Conservation (phyloP, 1,140 invertebrate genomes). For the Drosophila rufa region DNA sequence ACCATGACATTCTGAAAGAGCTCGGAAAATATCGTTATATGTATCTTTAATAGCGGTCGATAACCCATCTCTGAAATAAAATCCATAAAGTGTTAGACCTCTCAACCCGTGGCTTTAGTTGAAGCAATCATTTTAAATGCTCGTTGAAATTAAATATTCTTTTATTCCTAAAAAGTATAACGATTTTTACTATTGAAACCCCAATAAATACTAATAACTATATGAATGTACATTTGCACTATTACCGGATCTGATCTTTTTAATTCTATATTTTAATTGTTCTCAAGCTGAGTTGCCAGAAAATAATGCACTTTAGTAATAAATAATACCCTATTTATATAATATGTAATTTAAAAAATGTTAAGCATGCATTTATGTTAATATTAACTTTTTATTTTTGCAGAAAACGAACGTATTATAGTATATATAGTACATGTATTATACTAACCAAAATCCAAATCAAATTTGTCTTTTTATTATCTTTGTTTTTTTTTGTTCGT, state of each 20-base stretch:
- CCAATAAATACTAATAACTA: neutral
- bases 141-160: neutral
- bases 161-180: neutral
- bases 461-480: neutral
- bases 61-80: neutral
- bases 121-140: neutral
- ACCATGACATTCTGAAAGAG: slow-evolving; percentile 1
- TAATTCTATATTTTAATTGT: neutral
- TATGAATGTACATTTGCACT: neutral
- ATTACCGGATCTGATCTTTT: neutral
- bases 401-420: slow-evolving; percentile 2
- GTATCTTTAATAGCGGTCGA: neutral
- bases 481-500: slow-evolving; percentile 3
- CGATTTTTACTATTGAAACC: neutral
- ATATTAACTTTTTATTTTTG: slow-evolving; percentile 6
- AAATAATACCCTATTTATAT: neutral
- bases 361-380: slow-evolving; percentile 5
- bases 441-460: slow-evolving; percentile 3
- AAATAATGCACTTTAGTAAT: neutral
- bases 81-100: neutral
- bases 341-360: neutral
- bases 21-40: neutral
- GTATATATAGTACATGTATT: neutral
- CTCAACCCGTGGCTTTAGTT: neutral
- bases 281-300: neutral